These are phyloP conservation scores for Tinea pellionella DNA, from an alignment of 2,888 invertebrate species.

Conservation along the genomic window DNA sequence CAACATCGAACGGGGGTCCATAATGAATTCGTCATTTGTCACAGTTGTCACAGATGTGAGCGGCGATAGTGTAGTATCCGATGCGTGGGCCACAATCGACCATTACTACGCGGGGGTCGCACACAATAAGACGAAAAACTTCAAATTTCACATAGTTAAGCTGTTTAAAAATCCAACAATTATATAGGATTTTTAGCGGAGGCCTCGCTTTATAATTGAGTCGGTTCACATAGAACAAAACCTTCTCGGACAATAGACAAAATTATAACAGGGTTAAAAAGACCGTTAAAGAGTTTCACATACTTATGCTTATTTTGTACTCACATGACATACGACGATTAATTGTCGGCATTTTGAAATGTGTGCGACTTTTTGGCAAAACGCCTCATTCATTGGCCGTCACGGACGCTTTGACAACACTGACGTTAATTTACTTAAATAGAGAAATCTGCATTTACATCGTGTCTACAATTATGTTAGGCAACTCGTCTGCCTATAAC, in stretches of 20 bases:
- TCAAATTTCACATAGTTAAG: constrained; percentile 64
- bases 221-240: constrained; percentile 65
- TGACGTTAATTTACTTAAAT: background rate
- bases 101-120: constrained; percentile 38
- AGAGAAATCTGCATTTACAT: background rate
- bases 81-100: constrained; percentile 26
- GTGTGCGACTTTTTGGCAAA: constrained; percentile 25
- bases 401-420: background rate
- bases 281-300: constrained; percentile 57
- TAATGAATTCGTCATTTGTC: constrained; percentile 42
- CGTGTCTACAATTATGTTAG: background rate
- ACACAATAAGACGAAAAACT: constrained; percentile 58
- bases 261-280: constrained; percentile 61
- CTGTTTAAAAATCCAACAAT: constrained; percentile 60
- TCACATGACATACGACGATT: constrained; percentile 60
- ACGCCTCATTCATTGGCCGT: constrained; percentile 19
- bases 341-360: constrained; percentile 44
- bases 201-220: constrained; percentile 53
- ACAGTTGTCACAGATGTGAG: constrained; percentile 23
- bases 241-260: constrained; percentile 61
- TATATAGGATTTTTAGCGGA: constrained; percentile 58
- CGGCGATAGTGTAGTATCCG: constrained; percentile 22
- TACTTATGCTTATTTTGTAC: constrained; percentile 55
- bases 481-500: background rate
- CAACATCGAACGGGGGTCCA: constrained; percentile 15